A percentile compares a stretch with the other conserved stretches of the same genome.
phyloP scores from a whole-genome alignment of 2,797 vertebrate species.

The Sebastes oblongus region DNA sequence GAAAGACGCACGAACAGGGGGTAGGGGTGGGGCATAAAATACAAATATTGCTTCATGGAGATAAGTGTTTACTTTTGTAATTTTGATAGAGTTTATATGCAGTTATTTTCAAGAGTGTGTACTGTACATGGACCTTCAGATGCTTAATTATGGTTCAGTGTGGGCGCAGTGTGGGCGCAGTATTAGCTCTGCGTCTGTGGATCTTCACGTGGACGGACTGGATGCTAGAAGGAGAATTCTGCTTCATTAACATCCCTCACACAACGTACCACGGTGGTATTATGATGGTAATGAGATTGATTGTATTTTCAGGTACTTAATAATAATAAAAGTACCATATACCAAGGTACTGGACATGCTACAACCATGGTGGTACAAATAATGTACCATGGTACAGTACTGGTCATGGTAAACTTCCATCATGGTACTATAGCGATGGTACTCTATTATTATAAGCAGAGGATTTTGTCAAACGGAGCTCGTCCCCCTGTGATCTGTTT shows the following conservation, averaged over 20 bases:
- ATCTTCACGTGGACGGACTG: not conserved
- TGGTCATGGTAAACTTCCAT: not conserved
- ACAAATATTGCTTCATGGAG: constrained; percentile 16
- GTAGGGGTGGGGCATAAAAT: not conserved
- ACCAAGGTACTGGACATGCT: not conserved
- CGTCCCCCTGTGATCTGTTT: not conserved
- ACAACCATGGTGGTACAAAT: not conserved
- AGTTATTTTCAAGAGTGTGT: not conserved
- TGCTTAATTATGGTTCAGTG: not conserved
- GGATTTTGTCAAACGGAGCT: not conserved
- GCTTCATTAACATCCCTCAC: not conserved
- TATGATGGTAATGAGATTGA: not conserved
- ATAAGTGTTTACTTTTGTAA: constrained; percentile 8
- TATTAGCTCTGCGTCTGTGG: not conserved
- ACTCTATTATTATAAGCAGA: too few relatives aligned
- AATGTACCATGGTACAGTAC: too few relatives aligned
- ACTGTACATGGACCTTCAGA: not conserved
- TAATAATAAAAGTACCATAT: not conserved
- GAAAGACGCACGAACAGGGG: not conserved
- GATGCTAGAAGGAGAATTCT: not conserved
- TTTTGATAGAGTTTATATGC: not conserved
- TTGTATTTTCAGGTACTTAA: not conserved
- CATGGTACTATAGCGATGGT: not conserved
- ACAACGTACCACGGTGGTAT: not conserved
- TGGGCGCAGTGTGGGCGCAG: not conserved